Percentiles rank a stretch among this genome's conserved stretches.
Conservation (phyloP, 2,888 invertebrate species). For the Philereme vetulata region DNA sequence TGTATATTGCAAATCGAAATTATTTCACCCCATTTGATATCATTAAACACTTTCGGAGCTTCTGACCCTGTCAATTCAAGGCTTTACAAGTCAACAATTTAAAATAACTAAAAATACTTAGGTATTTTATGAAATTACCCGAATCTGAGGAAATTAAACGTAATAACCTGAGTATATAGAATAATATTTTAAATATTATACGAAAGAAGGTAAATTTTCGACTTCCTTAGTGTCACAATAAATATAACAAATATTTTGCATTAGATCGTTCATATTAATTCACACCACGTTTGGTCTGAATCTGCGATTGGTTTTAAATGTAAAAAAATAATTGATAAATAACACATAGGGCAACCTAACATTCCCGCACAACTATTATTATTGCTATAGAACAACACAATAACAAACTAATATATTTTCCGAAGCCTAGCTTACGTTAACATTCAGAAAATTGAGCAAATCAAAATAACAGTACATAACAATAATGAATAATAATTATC, state of each 20-base stretch:
- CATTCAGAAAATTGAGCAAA: slow-evolving; percentile 82
- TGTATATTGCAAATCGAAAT: slow-evolving; percentile 5
- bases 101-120: slow-evolving; percentile 5
- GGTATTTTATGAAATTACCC: slow-evolving; percentile 8
- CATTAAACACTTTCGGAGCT: slow-evolving; percentile 2
- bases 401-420: slow-evolving; percentile 46
- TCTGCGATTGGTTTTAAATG: not conserved
- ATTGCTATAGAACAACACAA: slow-evolving; percentile 33
- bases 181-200: slow-evolving; percentile 7
- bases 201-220: not conserved
- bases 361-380: slow-evolving; percentile 41
- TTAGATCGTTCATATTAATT: slow-evolving; percentile 3
- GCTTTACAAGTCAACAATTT: slow-evolving; percentile 14
- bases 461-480: slow-evolving; percentile 81
- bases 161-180: slow-evolving; percentile 9
- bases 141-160: slow-evolving; percentile 9
- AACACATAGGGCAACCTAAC: slow-evolving; percentile 1
- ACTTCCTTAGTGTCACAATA: slow-evolving; percentile 1
- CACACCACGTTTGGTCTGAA: not conserved
- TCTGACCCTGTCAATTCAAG: slow-evolving; percentile 25
- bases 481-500: slow-evolving; percentile 62
- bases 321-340: slow-evolving; percentile 1
- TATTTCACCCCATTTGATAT: slow-evolving; percentile 3
- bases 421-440: slow-evolving; percentile 73
- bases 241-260: slow-evolving; percentile 8